Base-by-base conservation (phyloP, 2,797 vertebrate genomes). In the Liparis tanakae region DNA sequence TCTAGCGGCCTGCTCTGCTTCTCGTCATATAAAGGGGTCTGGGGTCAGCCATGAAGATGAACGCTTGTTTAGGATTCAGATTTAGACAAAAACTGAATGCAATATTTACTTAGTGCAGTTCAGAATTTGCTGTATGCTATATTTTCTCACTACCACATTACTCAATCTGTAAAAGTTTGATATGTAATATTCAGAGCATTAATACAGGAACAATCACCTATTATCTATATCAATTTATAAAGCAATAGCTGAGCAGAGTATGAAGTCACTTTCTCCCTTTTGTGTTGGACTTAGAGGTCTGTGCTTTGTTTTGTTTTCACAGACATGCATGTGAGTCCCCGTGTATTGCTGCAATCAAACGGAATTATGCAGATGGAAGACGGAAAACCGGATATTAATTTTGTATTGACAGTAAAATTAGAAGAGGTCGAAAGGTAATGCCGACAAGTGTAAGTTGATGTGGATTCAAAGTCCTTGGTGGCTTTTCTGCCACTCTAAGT, bases 1-100 rank as follows among this genome's bases (percentile, higher is more conserved):
- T 78, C 58, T 13, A 50, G 70, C 33, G 79, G 63, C 73, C 51
- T 76, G 60, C 57, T 74, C 67, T 37, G 70, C 82, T 73, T 65
- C 64, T 78, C 59, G 44, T 51, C 60, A 68, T 74, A 50, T 70
- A 83, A 67, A 76, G 56, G 12, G 12, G 8, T 6, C 4, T 14
- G 17, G 18, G 48, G 60, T 60, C 15, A 55, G 34, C 4, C 0
- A 10, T 20, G 7, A 20, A 50, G 48, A 50, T 50, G 9, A 18
- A 46, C 5, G 17, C 8, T 18, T 17, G 41, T 18, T 18, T 41
- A 41, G 3, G 4, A 12, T 41, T 41, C 14, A 41, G 14, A 41
- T 13, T 14, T 13, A 3, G 10, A 44, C 43, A 44, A 17, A 17
- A 2, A 44, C 15, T 17, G 39, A 39, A 39, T 17, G 43, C 15